Conservation (phyloP, 1,140 invertebrate genomes). For the Choristoneura fumiferana region DNA sequence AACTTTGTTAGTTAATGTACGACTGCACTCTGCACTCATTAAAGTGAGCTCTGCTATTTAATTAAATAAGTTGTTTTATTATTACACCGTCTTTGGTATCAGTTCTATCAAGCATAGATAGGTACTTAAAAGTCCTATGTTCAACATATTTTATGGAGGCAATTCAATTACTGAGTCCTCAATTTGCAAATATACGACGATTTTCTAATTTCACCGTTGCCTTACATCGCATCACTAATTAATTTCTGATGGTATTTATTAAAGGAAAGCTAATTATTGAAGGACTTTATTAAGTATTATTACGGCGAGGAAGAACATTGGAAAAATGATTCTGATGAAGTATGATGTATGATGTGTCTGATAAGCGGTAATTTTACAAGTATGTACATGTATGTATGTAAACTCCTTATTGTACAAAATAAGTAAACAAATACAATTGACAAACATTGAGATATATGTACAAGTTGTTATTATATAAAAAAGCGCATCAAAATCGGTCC, state of each 20-base stretch:
- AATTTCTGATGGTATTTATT: conserved; percentile 3
- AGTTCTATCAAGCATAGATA: too few species aligned
- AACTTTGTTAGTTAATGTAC: conserved; percentile 15
- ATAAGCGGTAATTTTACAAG: too few species aligned
- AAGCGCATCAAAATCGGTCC: too few species aligned
- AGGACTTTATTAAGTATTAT: neutral
- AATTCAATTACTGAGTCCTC: conserved; percentile 12
- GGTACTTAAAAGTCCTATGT: neutral
- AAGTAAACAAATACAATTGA: too few species aligned
- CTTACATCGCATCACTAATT: neutral
- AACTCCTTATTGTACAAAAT: too few species aligned
- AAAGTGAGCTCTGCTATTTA: conserved; percentile 4
- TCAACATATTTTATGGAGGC: conserved; percentile 2
- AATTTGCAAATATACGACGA: conserved; percentile 8
- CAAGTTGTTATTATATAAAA: too few species aligned
- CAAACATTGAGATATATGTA: too few species aligned
- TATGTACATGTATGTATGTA: too few species aligned
- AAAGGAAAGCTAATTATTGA: neutral
- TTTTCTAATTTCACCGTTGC: neutral
- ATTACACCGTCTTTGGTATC: too few species aligned
- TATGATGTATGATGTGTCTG: too few species aligned
- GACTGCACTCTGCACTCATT: conserved; percentile 7
- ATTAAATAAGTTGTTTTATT: conserved; percentile 9
- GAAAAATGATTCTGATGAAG: neutral
- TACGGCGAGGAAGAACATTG: neutral